phyloP scores from a whole-genome alignment of 2,888 invertebrate species.

The Amorpha juglandis region DNA sequence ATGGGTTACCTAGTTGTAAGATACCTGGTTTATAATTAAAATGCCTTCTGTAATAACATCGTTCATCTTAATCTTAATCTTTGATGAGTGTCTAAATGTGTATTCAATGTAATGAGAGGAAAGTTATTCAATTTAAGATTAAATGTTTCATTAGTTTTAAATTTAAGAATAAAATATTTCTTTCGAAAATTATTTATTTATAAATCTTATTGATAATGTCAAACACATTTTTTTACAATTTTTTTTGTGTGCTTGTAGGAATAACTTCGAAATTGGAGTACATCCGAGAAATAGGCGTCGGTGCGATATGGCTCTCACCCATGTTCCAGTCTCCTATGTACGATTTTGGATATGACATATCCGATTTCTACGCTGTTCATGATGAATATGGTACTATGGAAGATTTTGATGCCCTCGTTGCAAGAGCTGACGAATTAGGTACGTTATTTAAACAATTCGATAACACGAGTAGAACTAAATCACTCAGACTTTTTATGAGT shows the following conservation, averaged over 20 bases:
- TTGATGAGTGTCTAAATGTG: too few relatives aligned
- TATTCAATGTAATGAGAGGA: too few relatives aligned
- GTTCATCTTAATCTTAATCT: too few relatives aligned
- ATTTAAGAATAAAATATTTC: too few relatives aligned
- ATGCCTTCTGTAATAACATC: too few relatives aligned
- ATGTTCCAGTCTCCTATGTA: slow-evolving; percentile 89
- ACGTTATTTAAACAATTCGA: slow-evolving; percentile 37
- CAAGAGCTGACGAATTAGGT: slow-evolving; percentile 78
- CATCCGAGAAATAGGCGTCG: slow-evolving; percentile 86
- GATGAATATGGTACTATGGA: slow-evolving; percentile 88
- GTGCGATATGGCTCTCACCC: slow-evolving; percentile 90
- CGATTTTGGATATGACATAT: slow-evolving; percentile 92
- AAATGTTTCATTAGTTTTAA: too few relatives aligned
- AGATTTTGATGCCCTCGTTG: slow-evolving; percentile 86
- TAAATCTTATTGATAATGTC: not conserved
- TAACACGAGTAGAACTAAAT: not conserved
- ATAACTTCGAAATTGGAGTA: slow-evolving; percentile 86
- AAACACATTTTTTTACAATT: not conserved
- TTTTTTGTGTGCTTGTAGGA: slow-evolving; percentile 63
- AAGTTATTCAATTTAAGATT: too few relatives aligned
- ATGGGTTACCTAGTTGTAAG: too few relatives aligned
- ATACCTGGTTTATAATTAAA: too few relatives aligned
- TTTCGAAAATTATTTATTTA: not conserved
- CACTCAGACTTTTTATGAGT: not conserved
- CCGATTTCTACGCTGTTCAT: slow-evolving; percentile 88